Base-by-base conservation (phyloP, 2,888 invertebrate species). In the Latrodectus elegans region DNA sequence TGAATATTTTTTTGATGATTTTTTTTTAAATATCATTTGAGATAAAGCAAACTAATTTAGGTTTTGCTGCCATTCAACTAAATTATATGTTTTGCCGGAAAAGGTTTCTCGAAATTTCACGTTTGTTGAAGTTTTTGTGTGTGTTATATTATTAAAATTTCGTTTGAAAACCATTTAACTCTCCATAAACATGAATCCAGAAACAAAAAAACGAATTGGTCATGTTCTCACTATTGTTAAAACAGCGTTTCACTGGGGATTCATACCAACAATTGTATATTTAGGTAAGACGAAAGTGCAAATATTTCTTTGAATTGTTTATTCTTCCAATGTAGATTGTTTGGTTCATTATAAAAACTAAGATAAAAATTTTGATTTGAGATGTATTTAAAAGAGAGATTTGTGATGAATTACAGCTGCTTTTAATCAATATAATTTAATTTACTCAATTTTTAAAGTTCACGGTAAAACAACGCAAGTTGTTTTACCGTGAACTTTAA, bases 201-300 rank as follows among this genome's bases (percentile, higher is more conserved):
- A 94, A 89, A 94, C 94, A 1, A 95, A 95, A 91, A 94, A 94
- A 90, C 94, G 95, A 90, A 92, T 95, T 73, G 93, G 94, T 60
- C 92, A 94, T 52, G 94, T 95, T 10, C 92, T 95, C 72, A 94
- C 94, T 71, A 89, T 94, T 0, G 93, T 93, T 12, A 95, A 95
- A 92, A 94, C 94, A 1, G 90, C 94, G 82, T 95, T 95, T 90
- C 95, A 95, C 90, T 95, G 94, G 94, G 95, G 95, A 70, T 95
- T 95, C 90, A 94, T 95, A 87, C 95, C 95, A 0, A 93, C 94
- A 65, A 94, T 95, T 51, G 91, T 95, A 17, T 95, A 95, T 92
- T 92, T 95, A 92, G 95, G 95, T 91, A 91, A 89, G 89, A 14
- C 87, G 6, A 6, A 38, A 38, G 38, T 38, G 1, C 38, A 38